These are phyloP conservation scores for Podarcis cretensis DNA, from an alignment of 2,113 vertebrate genomes.

Conservation along the genomic window DNA sequence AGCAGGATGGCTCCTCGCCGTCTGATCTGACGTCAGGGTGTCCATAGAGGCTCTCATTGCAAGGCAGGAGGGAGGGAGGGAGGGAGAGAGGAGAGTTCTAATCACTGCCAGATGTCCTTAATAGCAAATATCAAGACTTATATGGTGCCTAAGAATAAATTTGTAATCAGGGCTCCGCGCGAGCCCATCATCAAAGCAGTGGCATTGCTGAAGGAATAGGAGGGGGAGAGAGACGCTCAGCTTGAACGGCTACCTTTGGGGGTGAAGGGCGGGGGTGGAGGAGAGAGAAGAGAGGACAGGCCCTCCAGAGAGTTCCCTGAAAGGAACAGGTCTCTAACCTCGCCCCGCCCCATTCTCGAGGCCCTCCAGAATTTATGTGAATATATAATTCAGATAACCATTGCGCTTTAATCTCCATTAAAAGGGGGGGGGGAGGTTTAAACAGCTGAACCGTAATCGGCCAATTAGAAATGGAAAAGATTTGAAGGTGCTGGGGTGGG, in stretches of 20 bases:
- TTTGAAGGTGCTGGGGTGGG: neutral
- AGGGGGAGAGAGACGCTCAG: neutral
- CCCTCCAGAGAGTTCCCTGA: neutral
- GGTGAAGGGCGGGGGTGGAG: neutral
- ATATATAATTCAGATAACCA: constrained; percentile 44
- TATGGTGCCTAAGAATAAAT: constrained; percentile 80
- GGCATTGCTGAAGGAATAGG: constrained; percentile 58
- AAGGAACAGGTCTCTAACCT: neutral
- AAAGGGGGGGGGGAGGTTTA: neutral
- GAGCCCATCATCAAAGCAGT: constrained; percentile 77
- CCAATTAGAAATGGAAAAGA: constrained; percentile 31
- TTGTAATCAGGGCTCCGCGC: constrained; percentile 78
- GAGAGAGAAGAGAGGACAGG: neutral
- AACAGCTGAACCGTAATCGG: constrained; percentile 19
- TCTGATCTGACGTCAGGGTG: constrained; percentile 88
- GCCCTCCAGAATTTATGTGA: constrained; percentile 47
- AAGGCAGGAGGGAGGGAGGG: constrained; percentile 76
- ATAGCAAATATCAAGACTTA: constrained; percentile 84
- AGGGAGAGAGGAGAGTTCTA: constrained; percentile 80
- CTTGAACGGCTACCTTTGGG: neutral
- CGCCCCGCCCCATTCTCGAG: neutral
- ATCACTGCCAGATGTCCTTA: constrained; percentile 90
- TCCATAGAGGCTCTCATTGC: constrained; percentile 75
- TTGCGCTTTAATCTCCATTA: constrained; percentile 15
- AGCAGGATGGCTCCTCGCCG: constrained; percentile 84